These are phyloP conservation scores for Dendrolimus punctatus DNA, from an alignment of 1,140 invertebrate species.

Conservation along the genomic window DNA sequence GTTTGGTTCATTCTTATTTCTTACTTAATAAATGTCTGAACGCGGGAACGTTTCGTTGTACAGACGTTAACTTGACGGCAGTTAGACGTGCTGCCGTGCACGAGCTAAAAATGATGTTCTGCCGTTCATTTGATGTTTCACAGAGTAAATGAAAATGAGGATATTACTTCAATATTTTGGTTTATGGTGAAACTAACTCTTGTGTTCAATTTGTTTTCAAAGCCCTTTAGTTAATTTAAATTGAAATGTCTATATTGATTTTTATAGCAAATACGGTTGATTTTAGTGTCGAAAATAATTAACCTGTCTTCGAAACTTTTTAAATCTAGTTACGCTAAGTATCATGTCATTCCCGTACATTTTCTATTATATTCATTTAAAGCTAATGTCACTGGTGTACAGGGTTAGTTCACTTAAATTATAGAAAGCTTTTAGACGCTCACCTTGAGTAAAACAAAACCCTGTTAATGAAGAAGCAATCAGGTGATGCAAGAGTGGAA, in stretches of 20 bases:
- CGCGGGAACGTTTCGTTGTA: constrained; percentile 13
- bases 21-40: constrained; percentile 53
- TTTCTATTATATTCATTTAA: no score
- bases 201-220: no score
- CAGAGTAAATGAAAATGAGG: constrained; percentile 4
- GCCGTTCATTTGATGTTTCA: constrained; percentile 23
- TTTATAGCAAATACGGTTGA: no score
- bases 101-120: constrained; percentile 45
- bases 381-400: not conserved
- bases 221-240: no score
- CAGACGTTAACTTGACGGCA: constrained; percentile 52
- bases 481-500: constrained; percentile 33
- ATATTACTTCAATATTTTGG: no score
- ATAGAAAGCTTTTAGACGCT: not conserved
- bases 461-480: constrained; percentile 25
- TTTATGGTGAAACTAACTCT: no score
- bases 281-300: no score
- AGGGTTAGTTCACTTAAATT: constrained; percentile 1
- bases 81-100: constrained; percentile 28
- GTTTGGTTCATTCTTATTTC: constrained; percentile 32
- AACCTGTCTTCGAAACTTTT: no score
- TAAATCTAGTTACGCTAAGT: no score
- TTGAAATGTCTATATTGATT: no score
- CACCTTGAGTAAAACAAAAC: not conserved
- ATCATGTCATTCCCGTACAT: no score